Conservation (phyloP, 2,888 invertebrate genomes). For the Machimus rusticus region DNA sequence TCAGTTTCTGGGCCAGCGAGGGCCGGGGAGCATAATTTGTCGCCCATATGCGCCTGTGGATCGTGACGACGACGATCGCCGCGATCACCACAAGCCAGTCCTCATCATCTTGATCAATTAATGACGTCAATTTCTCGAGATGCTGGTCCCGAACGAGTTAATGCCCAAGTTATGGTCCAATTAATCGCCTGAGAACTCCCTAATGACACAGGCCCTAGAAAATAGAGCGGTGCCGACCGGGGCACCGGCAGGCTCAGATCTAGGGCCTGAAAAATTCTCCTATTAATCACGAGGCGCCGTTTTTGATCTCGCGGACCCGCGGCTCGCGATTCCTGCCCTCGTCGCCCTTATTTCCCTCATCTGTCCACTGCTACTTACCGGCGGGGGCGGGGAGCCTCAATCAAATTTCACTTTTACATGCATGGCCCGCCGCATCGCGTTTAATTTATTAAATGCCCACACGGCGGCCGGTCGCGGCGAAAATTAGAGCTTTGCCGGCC, state of each 20-base stretch:
- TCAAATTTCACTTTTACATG: slow-evolving; percentile 31
- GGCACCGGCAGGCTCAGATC: not conserved
- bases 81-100: not conserved
- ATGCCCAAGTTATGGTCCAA: slow-evolving; percentile 39
- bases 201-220: slow-evolving; percentile 15
- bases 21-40: slow-evolving; percentile 6
- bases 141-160: slow-evolving; percentile 41
- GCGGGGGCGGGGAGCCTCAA: not conserved
- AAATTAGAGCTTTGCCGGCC: slow-evolving; percentile 46
- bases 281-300: slow-evolving; percentile 36
- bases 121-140: slow-evolving; percentile 33
- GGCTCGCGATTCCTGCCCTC: not conserved
- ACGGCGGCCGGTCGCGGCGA: slow-evolving; percentile 43
- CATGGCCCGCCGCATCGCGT: not conserved
- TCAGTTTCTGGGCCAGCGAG: not conserved
- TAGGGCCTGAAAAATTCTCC: not conserved
- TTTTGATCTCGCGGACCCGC: not conserved
- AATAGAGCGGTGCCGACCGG: not conserved
- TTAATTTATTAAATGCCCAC: slow-evolving; percentile 31
- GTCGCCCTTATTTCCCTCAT: not conserved
- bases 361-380: not conserved
- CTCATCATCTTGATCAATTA: slow-evolving; percentile 32
- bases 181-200: slow-evolving; percentile 36
- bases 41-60: slow-evolving; percentile 14
- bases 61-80: not conserved